Conservation (phyloP, 2,797 vertebrate species). For the Rhynchonycteris naso region DNA sequence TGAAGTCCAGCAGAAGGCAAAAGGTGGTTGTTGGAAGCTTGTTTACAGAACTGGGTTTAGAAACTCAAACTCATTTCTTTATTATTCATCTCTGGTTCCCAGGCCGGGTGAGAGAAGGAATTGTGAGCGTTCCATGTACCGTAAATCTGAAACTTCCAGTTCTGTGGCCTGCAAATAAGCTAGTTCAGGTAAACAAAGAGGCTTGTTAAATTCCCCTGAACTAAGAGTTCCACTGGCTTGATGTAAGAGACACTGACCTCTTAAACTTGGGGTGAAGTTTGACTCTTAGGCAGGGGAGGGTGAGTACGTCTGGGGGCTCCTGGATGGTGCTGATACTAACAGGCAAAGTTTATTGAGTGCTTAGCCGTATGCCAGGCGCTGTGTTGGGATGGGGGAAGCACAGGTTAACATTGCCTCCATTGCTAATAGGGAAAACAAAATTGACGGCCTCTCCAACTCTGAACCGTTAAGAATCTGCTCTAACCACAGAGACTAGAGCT, state of each 20-base stretch:
- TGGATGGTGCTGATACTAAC: neutral
- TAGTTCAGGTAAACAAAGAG: slow-evolving; percentile 6
- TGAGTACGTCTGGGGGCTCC: neutral
- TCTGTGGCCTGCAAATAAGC: neutral
- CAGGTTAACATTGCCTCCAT: neutral
- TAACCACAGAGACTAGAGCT: neutral
- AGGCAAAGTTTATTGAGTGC: neutral
- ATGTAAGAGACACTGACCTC: neutral
- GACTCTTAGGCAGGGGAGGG: neutral
- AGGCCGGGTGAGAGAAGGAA: neutral
- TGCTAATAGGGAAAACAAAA: neutral
- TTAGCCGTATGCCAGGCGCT: neutral
- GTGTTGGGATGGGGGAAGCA: neutral
- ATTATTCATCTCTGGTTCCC: neutral
- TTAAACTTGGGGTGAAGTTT: neutral
- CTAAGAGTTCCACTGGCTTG: neutral
- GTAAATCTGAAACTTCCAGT: neutral
- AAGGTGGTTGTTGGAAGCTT: neutral
- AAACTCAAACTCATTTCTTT: slow-evolving; percentile 31
- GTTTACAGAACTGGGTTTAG: neutral
- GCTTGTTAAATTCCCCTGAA: neutral
- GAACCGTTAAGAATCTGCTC: neutral
- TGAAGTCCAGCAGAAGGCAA: slow-evolving; percentile 56
- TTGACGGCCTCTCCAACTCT: neutral
- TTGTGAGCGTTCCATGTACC: neutral